Evolutionary conservation across 2,113 vertebrate species (phyloP).

Genomic region (Myxocyprinus asiaticus): DNA sequence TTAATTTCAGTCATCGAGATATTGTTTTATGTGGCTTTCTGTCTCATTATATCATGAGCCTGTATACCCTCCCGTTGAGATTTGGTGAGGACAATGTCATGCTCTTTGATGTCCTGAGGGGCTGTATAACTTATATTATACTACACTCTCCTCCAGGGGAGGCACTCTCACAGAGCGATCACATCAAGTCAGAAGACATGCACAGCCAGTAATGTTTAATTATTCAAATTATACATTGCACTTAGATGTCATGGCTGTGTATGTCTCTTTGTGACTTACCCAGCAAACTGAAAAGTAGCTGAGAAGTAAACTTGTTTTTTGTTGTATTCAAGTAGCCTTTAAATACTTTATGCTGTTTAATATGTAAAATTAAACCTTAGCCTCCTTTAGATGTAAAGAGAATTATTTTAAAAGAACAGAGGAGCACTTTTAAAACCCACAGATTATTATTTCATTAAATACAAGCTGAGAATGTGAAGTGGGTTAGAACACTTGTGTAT

Average conservation of each 20-base stretch:
- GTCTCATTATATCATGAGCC: too few relatives aligned
- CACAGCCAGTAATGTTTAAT: slow-evolving; percentile 33
- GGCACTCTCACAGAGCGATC: slow-evolving; percentile 14
- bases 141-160: too few relatives aligned
- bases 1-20: too few relatives aligned
- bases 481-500: slow-evolving; percentile 12
- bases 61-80: too few relatives aligned
- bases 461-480: background rate
- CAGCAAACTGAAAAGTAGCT: background rate
- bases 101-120: too few relatives aligned
- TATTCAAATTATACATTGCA: slow-evolving; percentile 42
- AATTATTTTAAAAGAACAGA: background rate
- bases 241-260: slow-evolving; percentile 11
- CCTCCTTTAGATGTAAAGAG: background rate
- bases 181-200: background rate
- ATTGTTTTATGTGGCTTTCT: too few relatives aligned
- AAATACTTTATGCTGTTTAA: background rate
- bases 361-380: slow-evolving; percentile 12
- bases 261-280: slow-evolving; percentile 24
- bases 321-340: background rate
- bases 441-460: background rate
- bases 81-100: too few relatives aligned
- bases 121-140: too few relatives aligned
- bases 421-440: background rate
- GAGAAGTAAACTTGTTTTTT: background rate